phyloP scores from a whole-genome alignment of 2,113 vertebrate species.

The Nestor notabilis region DNA sequence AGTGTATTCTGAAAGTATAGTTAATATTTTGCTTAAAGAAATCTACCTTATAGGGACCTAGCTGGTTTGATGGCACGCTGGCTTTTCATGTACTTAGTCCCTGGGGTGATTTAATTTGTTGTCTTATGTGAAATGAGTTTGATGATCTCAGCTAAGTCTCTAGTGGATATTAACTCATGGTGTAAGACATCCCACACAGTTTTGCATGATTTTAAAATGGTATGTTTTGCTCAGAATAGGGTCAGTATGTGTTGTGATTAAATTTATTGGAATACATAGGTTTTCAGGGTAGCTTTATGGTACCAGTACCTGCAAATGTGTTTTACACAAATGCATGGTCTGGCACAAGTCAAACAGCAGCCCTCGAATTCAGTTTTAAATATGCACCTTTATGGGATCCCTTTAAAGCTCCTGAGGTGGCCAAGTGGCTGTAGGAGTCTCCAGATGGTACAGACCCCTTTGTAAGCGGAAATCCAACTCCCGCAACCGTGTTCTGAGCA shows the following conservation, averaged over 20 bases:
- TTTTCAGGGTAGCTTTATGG: slow-evolving; percentile 7
- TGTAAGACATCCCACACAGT: slow-evolving; percentile 77
- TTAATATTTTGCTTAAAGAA: slow-evolving; percentile 69
- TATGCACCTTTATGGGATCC: neutral
- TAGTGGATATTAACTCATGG: slow-evolving; percentile 79
- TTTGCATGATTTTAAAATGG: slow-evolving; percentile 70
- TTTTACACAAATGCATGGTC: neutral
- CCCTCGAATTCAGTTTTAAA: neutral
- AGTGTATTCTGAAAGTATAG: slow-evolving; percentile 57
- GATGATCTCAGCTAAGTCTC: slow-evolving; percentile 80
- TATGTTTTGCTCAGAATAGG: slow-evolving; percentile 64
- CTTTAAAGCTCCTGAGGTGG: neutral
- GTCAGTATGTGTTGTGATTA: slow-evolving; percentile 7
- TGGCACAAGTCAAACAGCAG: neutral
- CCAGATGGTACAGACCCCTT: slow-evolving; percentile 19
- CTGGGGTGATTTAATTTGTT: slow-evolving; percentile 81
- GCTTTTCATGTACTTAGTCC: slow-evolving; percentile 70
- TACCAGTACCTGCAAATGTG: neutral
- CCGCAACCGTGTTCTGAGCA: neutral
- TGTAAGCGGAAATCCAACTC: neutral
- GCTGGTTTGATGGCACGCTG: slow-evolving; percentile 48
- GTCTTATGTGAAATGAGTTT: slow-evolving; percentile 83
- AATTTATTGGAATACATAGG: neutral
- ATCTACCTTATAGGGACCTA: slow-evolving; percentile 59
- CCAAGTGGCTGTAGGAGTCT: slow-evolving; percentile 3